Base-by-base conservation (phyloP, 2,888 invertebrate genomes). In the Tenthredo amoena region DNA sequence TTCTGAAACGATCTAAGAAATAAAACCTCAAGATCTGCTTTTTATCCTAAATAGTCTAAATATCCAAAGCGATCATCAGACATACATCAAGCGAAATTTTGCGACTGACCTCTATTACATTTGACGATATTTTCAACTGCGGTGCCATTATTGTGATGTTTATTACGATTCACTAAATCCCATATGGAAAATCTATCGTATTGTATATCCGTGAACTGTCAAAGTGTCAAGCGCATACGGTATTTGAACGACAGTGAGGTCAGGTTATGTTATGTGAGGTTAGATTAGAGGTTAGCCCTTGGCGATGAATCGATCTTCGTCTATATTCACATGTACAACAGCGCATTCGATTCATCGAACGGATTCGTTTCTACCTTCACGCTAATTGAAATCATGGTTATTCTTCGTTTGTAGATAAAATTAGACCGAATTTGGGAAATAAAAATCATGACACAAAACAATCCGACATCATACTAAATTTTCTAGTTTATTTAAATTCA, bases 71-170 rank as follows among this genome's bases (percentile, higher is more conserved):
- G 26, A 12, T 74, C 37, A 40, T 55, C 4, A 62, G n/a, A 58
- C 50, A 18, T 21, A 37, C 31, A 62, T 65, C 76, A 55, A 10
- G 34, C 6, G 37, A 37, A 65, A 55, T 82, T 84, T 79, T 21
- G 65, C 55, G 87, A 91, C 94, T 95, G 95, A 97, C 97, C 95
- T 96, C 95, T 89, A 96, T 94, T 91, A 97, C 95, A 94, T 95
- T 96, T 87, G 95, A 95, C 88, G 96, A 96, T 94, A 97, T 96
- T 95, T 96, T 96, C 90, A 97, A 95, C 94, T 96, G 96, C 91
- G 96, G 96, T 94, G 96, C 95, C 97, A 97, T 97, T 94, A 94
- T 95, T 86, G 9, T 68, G 72, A 68, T 84, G 31, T 40, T 31
- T 34, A 76, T 21, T 40, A 31, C 37, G 47, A 68, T 47, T 83